These are phyloP conservation scores for Amblyopsis rosae DNA, from an alignment of 2,113 vertebrate genomes.

Conservation along the genomic window DNA sequence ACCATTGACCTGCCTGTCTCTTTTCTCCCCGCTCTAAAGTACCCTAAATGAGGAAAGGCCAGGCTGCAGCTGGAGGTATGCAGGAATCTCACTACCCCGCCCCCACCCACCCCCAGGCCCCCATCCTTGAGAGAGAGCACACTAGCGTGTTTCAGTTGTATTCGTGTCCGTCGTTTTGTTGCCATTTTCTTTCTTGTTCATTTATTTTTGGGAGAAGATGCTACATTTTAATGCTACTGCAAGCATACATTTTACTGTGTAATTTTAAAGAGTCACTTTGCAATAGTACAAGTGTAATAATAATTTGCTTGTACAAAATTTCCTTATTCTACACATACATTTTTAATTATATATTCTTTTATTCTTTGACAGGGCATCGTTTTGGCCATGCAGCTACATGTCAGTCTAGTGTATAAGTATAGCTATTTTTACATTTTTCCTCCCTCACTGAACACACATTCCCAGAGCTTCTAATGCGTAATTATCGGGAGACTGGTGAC, in stretches of 20 bases:
- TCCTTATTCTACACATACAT: too few species aligned
- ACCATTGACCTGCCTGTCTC: constrained; percentile 70
- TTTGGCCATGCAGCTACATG: too few species aligned
- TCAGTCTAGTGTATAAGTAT: not conserved
- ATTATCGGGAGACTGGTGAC: constrained; percentile 2
- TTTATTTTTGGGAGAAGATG: constrained; percentile 16
- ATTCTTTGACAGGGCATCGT: too few species aligned
- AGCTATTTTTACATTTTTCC: constrained; percentile 1
- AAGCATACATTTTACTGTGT: not conserved
- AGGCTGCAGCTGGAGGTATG: constrained; percentile 78
- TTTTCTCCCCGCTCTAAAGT: constrained; percentile 76
- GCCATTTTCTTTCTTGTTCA: constrained; percentile 34
- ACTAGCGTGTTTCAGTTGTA: constrained; percentile 41
- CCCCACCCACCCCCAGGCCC: constrained; percentile 26
- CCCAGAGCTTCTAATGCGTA: not conserved
- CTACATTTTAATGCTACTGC: constrained; percentile 9
- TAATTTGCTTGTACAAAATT: too few species aligned
- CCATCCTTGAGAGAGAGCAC: constrained; percentile 45
- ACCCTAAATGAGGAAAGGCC: constrained; percentile 80
- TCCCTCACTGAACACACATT: not conserved
- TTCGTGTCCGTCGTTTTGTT: constrained; percentile 42
- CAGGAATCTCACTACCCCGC: constrained; percentile 61
- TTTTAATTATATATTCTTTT: too few species aligned
- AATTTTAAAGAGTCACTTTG: not conserved
- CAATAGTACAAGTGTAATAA: not conserved